A percentile compares a stretch with the other conserved stretches of the same genome.
phyloP scores from a whole-genome alignment of 2,888 invertebrate species.

The Hymenopus coronatus region DNA sequence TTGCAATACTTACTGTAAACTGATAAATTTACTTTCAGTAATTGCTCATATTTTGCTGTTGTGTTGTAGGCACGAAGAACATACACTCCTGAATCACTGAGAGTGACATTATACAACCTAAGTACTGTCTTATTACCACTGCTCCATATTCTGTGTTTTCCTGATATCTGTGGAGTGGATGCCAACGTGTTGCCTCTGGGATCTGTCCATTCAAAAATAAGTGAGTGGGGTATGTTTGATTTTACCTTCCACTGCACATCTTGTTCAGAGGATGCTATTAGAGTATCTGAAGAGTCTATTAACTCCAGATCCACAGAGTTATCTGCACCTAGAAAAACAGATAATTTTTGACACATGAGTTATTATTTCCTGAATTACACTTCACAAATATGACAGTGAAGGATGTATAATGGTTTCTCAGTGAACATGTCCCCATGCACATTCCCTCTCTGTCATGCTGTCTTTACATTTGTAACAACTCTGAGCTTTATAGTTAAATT shows the following conservation, averaged over 20 bases:
- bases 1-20: not conserved
- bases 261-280: not conserved
- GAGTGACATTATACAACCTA: not conserved
- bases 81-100: not conserved
- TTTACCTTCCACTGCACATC: not conserved
- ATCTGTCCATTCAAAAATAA: not conserved
- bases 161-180: not conserved
- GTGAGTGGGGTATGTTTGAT: not conserved
- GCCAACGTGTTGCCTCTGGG: not conserved
- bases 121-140: not conserved
- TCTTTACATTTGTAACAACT: too few relatives aligned
- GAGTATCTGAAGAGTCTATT: not conserved
- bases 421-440: too few relatives aligned
- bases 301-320: not conserved
- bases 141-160: not conserved
- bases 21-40: not conserved
- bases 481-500: too few relatives aligned
- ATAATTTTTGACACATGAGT: not conserved
- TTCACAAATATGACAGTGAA: too few relatives aligned
- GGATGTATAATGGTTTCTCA: too few relatives aligned
- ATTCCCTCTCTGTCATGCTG: too few relatives aligned
- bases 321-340: not conserved
- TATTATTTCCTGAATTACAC: not conserved
- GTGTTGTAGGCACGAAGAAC: not conserved
- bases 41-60: not conserved